Base-by-base conservation (phyloP, 2,113 vertebrate species). In the Indri indri region DNA sequence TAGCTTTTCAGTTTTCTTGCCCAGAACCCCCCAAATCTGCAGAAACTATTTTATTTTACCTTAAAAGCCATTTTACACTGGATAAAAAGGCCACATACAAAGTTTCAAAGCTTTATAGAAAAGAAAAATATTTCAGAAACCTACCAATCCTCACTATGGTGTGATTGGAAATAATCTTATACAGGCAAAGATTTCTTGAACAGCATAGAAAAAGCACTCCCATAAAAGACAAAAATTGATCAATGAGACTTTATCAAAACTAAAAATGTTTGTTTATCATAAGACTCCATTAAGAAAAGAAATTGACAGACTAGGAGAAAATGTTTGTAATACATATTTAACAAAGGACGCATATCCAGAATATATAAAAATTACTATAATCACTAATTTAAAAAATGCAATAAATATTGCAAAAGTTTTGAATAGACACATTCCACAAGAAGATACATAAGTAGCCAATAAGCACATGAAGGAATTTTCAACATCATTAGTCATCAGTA, bases 81-180 rank as follows among this genome's bases (percentile, higher is more conserved):
- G 50, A n/a, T 52, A 40, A 92, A 76, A 90, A 52, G 34, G 34
- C 34, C 88, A 32, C 16, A 30, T 37, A 23, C 18, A 70, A 88
- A 84, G 14, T 81, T 90, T 87, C 79, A 94, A 94, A 74, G 22
- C 34, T 91, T 95, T 74, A 88, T 63, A 81, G 8, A 77, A 71
- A n/a, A 27, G 17, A 54, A 82, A 87, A 79, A 4, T 94, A 52
- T 47, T 84, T 77, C 42, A 54, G 11, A 77, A 95, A 16, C 9
- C 25, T 83, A 57, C 34, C 27, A 37, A n/a, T 88, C 77, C 82
- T 63, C 34, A 73, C 30, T 81, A 40, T 40, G 7, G 0, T 68
- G 3, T 68, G 8, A 57, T 68, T 85, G 50, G 40, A 96, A 85
- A 32, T 92, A 83, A 52, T 52, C 34, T 54, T 80, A 13, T 25